Conservation (phyloP, 2,888 invertebrate genomes). For the Digitonthophagus gazella region DNA sequence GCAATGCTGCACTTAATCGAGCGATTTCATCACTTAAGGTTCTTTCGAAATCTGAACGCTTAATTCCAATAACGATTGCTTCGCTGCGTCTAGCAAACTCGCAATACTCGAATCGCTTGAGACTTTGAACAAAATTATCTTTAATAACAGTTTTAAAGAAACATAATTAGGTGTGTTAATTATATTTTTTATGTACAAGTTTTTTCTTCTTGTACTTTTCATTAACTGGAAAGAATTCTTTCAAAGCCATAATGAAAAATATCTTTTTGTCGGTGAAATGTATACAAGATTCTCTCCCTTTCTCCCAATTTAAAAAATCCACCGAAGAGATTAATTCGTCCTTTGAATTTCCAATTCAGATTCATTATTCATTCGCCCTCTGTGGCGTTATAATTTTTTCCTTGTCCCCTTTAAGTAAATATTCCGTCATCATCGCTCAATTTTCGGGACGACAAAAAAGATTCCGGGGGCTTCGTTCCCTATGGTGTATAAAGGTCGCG, state of each 20-base stretch:
- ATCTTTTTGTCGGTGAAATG: too few relatives aligned
- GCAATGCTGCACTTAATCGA: background rate
- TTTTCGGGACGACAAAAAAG: background rate
- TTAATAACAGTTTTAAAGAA: too few relatives aligned
- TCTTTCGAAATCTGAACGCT: background rate
- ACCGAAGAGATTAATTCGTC: background rate
- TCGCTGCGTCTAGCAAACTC: too few relatives aligned
- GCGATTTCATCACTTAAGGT: background rate
- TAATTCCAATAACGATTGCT: background rate
- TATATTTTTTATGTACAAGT: too few relatives aligned
- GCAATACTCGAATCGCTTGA: too few relatives aligned
- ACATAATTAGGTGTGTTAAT: too few relatives aligned
- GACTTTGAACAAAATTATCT: too few relatives aligned
- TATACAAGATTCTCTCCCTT: too few relatives aligned
- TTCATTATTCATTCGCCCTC: background rate
- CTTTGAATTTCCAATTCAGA: background rate
- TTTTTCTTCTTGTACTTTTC: too few relatives aligned
- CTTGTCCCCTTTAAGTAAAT: background rate
- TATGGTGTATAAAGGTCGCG: background rate
- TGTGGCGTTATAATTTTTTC: background rate
- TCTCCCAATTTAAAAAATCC: background rate
- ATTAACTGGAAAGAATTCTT: too few relatives aligned
- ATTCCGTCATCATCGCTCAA: background rate
- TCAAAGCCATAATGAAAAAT: too few relatives aligned
- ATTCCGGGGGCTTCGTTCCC: background rate